Evolutionary conservation across 2,888 invertebrate genomes (phyloP), one percentile per base, ranked within the genome.

Genomic region (Papilio protenor): DNA sequence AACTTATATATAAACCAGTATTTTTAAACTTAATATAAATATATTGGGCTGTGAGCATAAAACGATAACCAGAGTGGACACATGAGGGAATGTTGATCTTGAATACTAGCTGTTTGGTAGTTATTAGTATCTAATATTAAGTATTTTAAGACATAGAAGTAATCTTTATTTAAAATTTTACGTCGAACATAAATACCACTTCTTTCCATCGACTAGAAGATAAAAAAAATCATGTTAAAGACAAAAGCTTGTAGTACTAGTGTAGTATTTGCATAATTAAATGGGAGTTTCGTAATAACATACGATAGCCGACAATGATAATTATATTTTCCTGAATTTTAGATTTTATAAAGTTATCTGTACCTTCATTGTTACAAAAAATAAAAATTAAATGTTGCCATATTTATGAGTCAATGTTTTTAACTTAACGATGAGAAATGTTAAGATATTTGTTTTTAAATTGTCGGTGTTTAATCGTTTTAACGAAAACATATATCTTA

Each of bases 11-110:
- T 73, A 57, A 59, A 40, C 21, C 66, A 66, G 75, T 75, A 52
- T 66, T 75, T 49, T 40, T 66, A 66, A 40, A n/a, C 33, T 18
- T 66, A 66, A 11, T 6, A 45, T 66, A 66, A 66, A 75, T 49
- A n/a, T 59, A 59, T 64, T 47, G 71, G 76, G 76, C 76, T 76
- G 76, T 76, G 76, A 76, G 71, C 47, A 71, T 52, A 59, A 61
- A 71, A 52, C n/a, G 57, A 27, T 71, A 49, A 76, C n/a, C 57
- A 76, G 47, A 45, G 33, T 61, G 76, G 71, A 70, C 71, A 71
- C 59, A 71, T 70, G 40, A 70, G 23, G 76, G 59, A 70, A 76
- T 40, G 70, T 47, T 27, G 70, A 27, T 70, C 18, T 57, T 23
- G 69, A 57, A 21, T 18, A 61, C 21, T 64, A 66, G 33, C 18